Conservation (phyloP, 2,113 vertebrate genomes). For the Cebidichthys violaceus region DNA sequence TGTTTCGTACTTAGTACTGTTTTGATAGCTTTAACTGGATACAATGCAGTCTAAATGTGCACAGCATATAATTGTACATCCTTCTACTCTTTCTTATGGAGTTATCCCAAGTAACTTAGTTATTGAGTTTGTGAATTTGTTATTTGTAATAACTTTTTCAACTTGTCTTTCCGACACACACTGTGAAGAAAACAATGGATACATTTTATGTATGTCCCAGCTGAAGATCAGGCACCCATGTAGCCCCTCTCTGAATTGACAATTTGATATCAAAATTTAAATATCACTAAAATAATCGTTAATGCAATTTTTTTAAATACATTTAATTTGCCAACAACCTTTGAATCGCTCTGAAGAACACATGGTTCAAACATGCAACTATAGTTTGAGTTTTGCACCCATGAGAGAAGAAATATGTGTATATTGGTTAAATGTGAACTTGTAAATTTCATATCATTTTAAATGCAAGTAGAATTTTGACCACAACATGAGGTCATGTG, state of each 20-base stretch:
- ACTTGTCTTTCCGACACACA: neutral
- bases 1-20: neutral
- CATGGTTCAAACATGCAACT: neutral
- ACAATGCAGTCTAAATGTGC: neutral
- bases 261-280: neutral
- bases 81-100: neutral
- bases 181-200: neutral
- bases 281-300: neutral
- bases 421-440: conserved; percentile 39
- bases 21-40: neutral
- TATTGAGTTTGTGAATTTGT: conserved; percentile 20
- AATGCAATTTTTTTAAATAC: no score
- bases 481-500: neutral
- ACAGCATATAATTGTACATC: neutral
- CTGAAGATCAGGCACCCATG: neutral
- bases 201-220: neutral
- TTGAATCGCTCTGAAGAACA: neutral
- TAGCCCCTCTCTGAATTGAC: conserved; percentile 7
- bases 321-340: neutral
- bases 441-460: neutral
- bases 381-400: neutral
- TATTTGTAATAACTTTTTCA: neutral
- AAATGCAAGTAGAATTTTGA: neutral
- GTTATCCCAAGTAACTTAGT: conserved; percentile 4
- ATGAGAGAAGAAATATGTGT: neutral